Evolutionary conservation across 2,797 vertebrate genomes (phyloP).

Genomic region (Sebastes baramenuke): DNA sequence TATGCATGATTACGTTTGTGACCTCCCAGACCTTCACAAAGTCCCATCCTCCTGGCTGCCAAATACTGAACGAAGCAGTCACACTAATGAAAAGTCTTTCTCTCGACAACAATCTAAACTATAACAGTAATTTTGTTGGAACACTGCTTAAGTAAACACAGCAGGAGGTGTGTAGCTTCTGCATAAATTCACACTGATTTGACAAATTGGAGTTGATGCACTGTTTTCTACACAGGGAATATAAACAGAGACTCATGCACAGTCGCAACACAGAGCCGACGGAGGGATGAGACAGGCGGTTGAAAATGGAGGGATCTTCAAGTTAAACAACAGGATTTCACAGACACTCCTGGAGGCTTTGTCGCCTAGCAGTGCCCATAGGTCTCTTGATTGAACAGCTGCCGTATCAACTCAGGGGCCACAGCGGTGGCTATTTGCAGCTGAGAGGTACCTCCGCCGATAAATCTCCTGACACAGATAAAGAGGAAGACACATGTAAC

Average conservation of each 20-base stretch:
- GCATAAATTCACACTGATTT: conserved; percentile 51
- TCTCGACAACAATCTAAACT: conserved; percentile 31
- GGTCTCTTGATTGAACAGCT: conserved; percentile 65
- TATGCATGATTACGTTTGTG: neutral
- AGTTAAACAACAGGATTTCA: conserved; percentile 52
- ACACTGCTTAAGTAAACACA: conserved; percentile 41
- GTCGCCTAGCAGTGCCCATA: conserved; percentile 31
- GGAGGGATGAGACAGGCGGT: conserved; percentile 23
- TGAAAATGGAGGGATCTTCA: conserved; percentile 32
- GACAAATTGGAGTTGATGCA: conserved; percentile 59
- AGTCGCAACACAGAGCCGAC: conserved; percentile 20
- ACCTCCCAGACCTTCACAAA: neutral
- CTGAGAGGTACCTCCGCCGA: conserved; percentile 46
- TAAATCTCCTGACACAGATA: conserved; percentile 57
- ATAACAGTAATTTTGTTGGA: conserved; percentile 47
- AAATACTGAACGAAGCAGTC: neutral
- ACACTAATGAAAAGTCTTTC: conserved; percentile 1
- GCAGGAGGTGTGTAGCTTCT: conserved; percentile 37
- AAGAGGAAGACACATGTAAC: conserved; percentile 32
- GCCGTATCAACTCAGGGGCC: conserved; percentile 62
- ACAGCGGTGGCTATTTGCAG: conserved; percentile 59
- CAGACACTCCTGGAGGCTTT: conserved; percentile 34
- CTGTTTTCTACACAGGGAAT: conserved; percentile 41
- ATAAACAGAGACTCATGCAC: conserved; percentile 24
- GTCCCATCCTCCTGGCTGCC: neutral